Percentiles rank a stretch among this genome's conserved stretches.
phyloP scores from a whole-genome alignment of 2,888 invertebrate genomes.

The Dryomyza anilis region DNA sequence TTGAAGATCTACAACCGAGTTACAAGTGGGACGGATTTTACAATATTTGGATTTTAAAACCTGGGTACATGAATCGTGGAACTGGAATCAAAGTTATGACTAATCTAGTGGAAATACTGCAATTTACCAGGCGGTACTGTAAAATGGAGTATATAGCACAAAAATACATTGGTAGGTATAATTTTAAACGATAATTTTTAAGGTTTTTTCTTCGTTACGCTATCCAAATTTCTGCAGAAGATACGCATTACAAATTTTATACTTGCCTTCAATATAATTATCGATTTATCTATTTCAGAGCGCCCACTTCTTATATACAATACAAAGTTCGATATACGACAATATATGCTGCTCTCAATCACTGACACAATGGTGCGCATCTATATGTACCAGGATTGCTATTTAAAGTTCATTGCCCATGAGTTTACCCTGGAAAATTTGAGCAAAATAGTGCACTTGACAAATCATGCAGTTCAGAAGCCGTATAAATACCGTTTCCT shows the following conservation, averaged over 20 bases:
- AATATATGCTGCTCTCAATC: slow-evolving; percentile 80
- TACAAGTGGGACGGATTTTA: slow-evolving; percentile 76
- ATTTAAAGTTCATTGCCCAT: slow-evolving; percentile 85
- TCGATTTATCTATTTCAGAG: no score
- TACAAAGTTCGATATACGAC: slow-evolving; percentile 90
- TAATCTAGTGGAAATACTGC: slow-evolving; percentile 73
- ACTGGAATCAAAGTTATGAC: slow-evolving; percentile 82
- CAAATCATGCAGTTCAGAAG: slow-evolving; percentile 85
- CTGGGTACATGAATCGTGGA: slow-evolving; percentile 80
- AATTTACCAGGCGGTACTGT: slow-evolving; percentile 65
- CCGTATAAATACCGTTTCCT: slow-evolving; percentile 69
- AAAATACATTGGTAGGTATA: slow-evolving; percentile 82
- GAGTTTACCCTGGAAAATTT: slow-evolving; percentile 78
- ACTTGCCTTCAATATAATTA: no score
- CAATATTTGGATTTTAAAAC: slow-evolving; percentile 91
- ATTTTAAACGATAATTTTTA: no score
- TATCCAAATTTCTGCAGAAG: no score
- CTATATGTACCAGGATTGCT: slow-evolving; percentile 86
- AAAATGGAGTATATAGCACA: slow-evolving; percentile 78
- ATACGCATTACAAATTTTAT: no score
- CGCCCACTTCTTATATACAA: slow-evolving; percentile 80
- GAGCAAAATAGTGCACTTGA: slow-evolving; percentile 84
- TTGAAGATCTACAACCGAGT: slow-evolving; percentile 68
- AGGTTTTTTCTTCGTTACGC: no score
- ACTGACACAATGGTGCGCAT: slow-evolving; percentile 76